Percentiles rank a stretch among this genome's conserved stretches.
These are phyloP conservation scores for Actinia tenebrosa DNA, from an alignment of 64 coral and sea anemone species.

Conservation along the genomic window DNA sequence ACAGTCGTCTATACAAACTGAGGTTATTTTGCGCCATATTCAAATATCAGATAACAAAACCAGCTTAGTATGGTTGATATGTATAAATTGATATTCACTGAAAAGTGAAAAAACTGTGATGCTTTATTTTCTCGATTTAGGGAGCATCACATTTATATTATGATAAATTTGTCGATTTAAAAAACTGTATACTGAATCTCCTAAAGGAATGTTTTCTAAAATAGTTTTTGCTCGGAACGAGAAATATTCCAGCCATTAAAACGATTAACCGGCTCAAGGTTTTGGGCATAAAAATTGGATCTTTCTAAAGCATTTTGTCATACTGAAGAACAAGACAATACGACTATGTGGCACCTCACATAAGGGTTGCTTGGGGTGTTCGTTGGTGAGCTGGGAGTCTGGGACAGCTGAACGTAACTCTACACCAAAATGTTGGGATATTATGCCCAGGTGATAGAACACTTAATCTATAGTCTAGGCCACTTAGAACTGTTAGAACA, in stretches of 20 bases:
- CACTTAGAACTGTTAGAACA: slow-evolving; percentile 25
- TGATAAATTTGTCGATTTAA: too few relatives aligned
- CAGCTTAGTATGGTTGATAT: background rate
- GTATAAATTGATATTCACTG: background rate
- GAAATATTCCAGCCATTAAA: background rate
- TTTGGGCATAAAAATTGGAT: background rate
- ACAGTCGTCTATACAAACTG: background rate
- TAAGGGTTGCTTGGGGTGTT: background rate
- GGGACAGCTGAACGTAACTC: slow-evolving; percentile 19
- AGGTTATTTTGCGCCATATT: background rate
- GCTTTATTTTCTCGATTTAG: background rate
- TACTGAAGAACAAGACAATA: background rate
- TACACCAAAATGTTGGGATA: background rate
- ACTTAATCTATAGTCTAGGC: slow-evolving; percentile 9
- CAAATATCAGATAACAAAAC: background rate
- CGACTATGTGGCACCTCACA: background rate
- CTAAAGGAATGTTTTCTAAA: too few relatives aligned
- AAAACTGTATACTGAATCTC: too few relatives aligned
- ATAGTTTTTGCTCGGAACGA: too few relatives aligned
- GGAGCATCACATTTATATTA: background rate
- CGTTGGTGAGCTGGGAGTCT: slow-evolving; percentile 11
- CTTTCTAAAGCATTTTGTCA: background rate
- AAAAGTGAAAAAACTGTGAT: background rate
- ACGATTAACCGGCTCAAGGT: background rate
- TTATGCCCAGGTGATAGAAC: slow-evolving; percentile 20